phyloP scores from a whole-genome alignment of 2,888 invertebrate species.

The Penaeus monodon region DNA sequence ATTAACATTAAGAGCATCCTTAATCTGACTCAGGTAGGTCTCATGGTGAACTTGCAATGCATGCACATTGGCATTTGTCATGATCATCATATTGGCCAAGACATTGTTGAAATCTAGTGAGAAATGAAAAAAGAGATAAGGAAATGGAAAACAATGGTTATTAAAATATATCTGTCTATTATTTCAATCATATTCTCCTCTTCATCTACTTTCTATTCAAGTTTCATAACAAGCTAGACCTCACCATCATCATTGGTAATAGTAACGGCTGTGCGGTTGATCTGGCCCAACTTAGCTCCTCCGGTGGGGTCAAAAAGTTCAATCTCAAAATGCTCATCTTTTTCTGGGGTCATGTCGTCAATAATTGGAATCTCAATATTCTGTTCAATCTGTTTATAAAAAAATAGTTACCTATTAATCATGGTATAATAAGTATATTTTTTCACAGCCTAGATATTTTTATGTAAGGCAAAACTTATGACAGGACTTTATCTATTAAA shows the following conservation, averaged over 20 bases:
- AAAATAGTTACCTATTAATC: background rate
- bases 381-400: constrained; percentile 71
- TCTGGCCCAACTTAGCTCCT: constrained; percentile 72
- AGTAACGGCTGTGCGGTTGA: constrained; percentile 72
- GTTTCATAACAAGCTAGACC: background rate
- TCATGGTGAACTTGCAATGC: constrained; percentile 73
- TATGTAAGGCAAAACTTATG: too few species aligned
- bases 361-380: constrained; percentile 73
- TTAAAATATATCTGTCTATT: too few species aligned
- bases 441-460: too few species aligned
- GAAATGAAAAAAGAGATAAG: constrained; percentile 6
- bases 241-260: constrained; percentile 74
- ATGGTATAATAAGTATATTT: too few species aligned
- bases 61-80: constrained; percentile 74
- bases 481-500: too few species aligned
- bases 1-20: constrained; percentile 74
- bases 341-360: constrained; percentile 75
- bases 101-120: constrained; percentile 74
- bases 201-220: too few species aligned
- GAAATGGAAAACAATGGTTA: background rate
- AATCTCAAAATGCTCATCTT: constrained; percentile 76
- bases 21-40: constrained; percentile 73
- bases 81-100: constrained; percentile 72
- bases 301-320: constrained; percentile 71
- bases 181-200: too few species aligned